Conservation (phyloP, 2,113 vertebrate genomes). For the Ophiodon elongatus region DNA sequence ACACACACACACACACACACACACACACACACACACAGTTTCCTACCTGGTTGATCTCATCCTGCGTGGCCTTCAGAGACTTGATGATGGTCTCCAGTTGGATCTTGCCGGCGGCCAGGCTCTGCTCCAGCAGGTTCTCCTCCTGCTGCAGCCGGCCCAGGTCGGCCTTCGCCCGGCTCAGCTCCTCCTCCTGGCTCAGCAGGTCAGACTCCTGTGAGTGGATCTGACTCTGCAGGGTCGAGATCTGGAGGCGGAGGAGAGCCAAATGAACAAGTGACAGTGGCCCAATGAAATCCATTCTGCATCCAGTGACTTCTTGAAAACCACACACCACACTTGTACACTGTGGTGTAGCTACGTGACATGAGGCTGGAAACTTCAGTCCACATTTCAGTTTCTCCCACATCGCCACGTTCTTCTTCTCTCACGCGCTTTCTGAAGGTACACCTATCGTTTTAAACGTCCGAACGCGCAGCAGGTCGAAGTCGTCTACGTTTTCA, state of each 20-base stretch:
- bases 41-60: slow-evolving; percentile 97
- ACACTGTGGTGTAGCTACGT: not conserved
- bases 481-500: not conserved
- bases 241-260: slow-evolving; percentile 85
- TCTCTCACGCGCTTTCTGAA: not conserved
- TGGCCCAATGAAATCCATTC: not conserved
- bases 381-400: not conserved
- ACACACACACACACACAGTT: not conserved
- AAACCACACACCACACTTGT: not conserved
- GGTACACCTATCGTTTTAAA: not conserved
- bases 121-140: slow-evolving; percentile 95
- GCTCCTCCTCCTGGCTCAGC: slow-evolving; percentile 94
- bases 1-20: not conserved
- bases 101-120: slow-evolving; percentile 93
- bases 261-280: not conserved
- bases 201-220: slow-evolving; percentile 95
- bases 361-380: not conserved
- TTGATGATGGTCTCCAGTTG: slow-evolving; percentile 98
- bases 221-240: slow-evolving; percentile 93
- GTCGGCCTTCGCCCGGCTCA: slow-evolving; percentile 91
- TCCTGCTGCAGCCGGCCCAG: slow-evolving; percentile 93
- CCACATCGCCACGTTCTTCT: slow-evolving; percentile 23
- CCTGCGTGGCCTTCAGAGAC: slow-evolving; percentile 95
- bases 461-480: not conserved
- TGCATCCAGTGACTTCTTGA: not conserved